Percentiles rank a stretch among this genome's conserved stretches.
phyloP scores from a whole-genome alignment of 2,888 invertebrate genomes.

The Cremastinae sp. region DNA sequence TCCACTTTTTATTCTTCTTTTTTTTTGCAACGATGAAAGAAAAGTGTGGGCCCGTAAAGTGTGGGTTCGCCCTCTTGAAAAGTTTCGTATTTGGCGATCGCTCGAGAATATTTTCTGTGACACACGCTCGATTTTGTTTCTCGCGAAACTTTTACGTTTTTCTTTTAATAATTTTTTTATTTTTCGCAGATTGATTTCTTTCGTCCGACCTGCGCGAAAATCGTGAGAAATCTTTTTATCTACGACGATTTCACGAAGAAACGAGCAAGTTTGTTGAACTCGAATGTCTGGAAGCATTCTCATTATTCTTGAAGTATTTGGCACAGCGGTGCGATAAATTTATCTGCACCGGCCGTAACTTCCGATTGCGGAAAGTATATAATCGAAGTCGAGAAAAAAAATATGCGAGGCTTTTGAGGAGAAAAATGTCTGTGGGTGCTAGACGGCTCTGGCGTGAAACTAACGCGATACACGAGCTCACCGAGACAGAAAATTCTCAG shows the following conservation, averaged over 20 bases:
- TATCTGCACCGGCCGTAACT: slow-evolving; percentile 7
- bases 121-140: slow-evolving; percentile 39
- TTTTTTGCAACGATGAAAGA: slow-evolving; percentile 37
- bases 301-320: slow-evolving; percentile 13
- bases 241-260: background rate
- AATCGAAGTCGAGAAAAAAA: background rate
- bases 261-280: slow-evolving; percentile 17
- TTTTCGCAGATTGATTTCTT: background rate
- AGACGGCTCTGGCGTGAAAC: slow-evolving; percentile 6
- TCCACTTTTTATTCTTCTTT: slow-evolving; percentile 17
- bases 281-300: background rate
- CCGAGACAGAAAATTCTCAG: slow-evolving; percentile 18
- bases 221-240: background rate
- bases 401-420: slow-evolving; percentile 2
- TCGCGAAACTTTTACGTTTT: slow-evolving; percentile 9
- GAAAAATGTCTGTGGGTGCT: background rate
- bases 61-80: slow-evolving; percentile 72
- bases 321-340: slow-evolving; percentile 23
- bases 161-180: background rate
- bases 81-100: slow-evolving; percentile 76
- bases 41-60: slow-evolving; percentile 73
- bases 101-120: slow-evolving; percentile 30
- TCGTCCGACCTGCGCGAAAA: background rate
- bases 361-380: slow-evolving; percentile 5
- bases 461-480: slow-evolving; percentile 6